phyloP scores from a whole-genome alignment of 2,888 invertebrate genomes.

The Xiphydria camelus region DNA sequence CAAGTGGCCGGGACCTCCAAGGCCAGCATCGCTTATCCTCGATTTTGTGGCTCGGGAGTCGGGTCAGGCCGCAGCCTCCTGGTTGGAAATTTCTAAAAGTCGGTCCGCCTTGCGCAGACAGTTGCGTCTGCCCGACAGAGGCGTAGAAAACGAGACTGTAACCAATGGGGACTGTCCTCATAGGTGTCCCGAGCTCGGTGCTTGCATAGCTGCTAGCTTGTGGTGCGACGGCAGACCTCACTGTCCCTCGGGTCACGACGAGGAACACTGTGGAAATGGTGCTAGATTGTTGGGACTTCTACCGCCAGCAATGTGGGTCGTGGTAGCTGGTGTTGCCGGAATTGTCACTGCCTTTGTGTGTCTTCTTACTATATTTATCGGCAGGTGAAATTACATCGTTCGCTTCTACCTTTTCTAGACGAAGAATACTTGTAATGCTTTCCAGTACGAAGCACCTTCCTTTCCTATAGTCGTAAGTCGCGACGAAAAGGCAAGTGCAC shows the following conservation, averaged over 20 bases:
- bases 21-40: slow-evolving; percentile 67
- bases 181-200: slow-evolving; percentile 56
- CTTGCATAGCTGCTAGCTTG: slow-evolving; percentile 55
- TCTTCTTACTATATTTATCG: slow-evolving; percentile 54
- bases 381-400: slow-evolving; percentile 50
- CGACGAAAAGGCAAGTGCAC: too few relatives aligned
- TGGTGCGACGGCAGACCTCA: slow-evolving; percentile 60
- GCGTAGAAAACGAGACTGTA: slow-evolving; percentile 40
- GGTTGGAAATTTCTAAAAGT: slow-evolving; percentile 74
- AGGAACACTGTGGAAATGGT: slow-evolving; percentile 63
- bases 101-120: slow-evolving; percentile 67
- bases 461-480: neutral
- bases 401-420: neutral
- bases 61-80: slow-evolving; percentile 77
- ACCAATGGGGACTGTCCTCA: slow-evolving; percentile 49
- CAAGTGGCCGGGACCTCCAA: slow-evolving; percentile 48
- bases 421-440: neutral
- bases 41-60: slow-evolving; percentile 74
- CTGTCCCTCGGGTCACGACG: slow-evolving; percentile 66
- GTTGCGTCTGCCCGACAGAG: slow-evolving; percentile 57
- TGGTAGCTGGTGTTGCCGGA: slow-evolving; percentile 53
- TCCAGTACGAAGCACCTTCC: neutral
- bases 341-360: slow-evolving; percentile 59
- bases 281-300: slow-evolving; percentile 63
- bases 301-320: slow-evolving; percentile 53